A percentile compares a stretch with the other conserved stretches of the same genome.
Evolutionary conservation across 2,888 invertebrate species (phyloP).

Genomic region (Agrochola circellaris): DNA sequence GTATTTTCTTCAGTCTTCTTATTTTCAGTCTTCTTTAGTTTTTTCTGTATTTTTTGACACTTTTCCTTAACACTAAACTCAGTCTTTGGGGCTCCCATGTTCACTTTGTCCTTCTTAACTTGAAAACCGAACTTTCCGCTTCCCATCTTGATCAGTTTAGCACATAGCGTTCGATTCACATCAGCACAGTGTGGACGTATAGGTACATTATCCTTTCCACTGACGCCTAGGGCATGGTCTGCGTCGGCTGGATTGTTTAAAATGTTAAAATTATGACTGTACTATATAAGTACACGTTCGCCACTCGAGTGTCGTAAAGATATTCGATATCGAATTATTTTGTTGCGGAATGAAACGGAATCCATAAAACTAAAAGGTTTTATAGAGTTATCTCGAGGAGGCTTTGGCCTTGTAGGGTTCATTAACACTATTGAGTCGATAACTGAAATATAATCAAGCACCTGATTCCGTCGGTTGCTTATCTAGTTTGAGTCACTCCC

Average conservation of each 20-base stretch:
- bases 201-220: slow-evolving; percentile 74
- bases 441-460: slow-evolving; percentile 86
- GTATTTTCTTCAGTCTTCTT: slow-evolving; percentile 85
- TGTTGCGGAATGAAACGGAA: slow-evolving; percentile 85
- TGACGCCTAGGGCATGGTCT: slow-evolving; percentile 72
- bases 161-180: slow-evolving; percentile 71
- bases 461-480: slow-evolving; percentile 80
- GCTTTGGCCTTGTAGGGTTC: slow-evolving; percentile 88
- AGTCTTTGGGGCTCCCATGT: slow-evolving; percentile 80
- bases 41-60: slow-evolving; percentile 87
- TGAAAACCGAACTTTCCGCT: slow-evolving; percentile 87
- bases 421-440: slow-evolving; percentile 84
- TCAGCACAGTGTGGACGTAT: slow-evolving; percentile 57
- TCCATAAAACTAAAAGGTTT: slow-evolving; percentile 88
- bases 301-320: slow-evolving; percentile 84
- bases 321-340: slow-evolving; percentile 86
- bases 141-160: slow-evolving; percentile 83
- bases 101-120: slow-evolving; percentile 86
- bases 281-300: slow-evolving; percentile 77
- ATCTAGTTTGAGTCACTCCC: slow-evolving; percentile 71
- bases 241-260: slow-evolving; percentile 71
- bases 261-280: slow-evolving; percentile 75
- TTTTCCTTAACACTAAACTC: slow-evolving; percentile 89
- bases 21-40: slow-evolving; percentile 89
- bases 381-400: slow-evolving; percentile 86